Evolutionary conservation across 2,113 vertebrate genomes (phyloP), one percentile per base, ranked within the genome.

Genomic region (Kryptolebias marmoratus): DNA sequence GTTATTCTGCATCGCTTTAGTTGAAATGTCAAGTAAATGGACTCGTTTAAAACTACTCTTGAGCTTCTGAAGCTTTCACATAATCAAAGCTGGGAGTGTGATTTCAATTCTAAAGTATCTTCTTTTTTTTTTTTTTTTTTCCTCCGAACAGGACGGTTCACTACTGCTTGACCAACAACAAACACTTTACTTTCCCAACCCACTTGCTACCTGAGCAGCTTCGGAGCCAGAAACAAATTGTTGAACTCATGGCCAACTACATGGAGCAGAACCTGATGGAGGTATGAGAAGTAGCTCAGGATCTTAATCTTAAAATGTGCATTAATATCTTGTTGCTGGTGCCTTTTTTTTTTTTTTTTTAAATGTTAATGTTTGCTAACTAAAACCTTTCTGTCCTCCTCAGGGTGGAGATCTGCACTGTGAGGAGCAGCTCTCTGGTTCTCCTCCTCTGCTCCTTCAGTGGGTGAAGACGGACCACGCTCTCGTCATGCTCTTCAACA

Each of bases 241-340:
- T 99, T 48, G 93, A 93, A 42, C 96, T 97, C 61, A 98, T 99
- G 57, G 93, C 97, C 0, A 96, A 96, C 77, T 99, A 99, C 87
- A 99, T 99, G 98, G 97, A 98, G 62, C 95, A 97, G 83, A 96
- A 96, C 83, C 95, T 99, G 28, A 96, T 99, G 97, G 97, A 98
- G 96, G 98, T 96, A 71, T 47, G 60, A 16, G 32, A 42, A 54
- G 28, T 27, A 10, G 5, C 5, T 42, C 39, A 10, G 39, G 39
- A 10, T 5, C 39, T 42, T 6, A 42, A 4, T 42, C 5, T 42
- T 42, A 5, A 36, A 36, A 36, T 36, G 32, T 36, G 7, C 32
- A 3, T 36, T 36, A 7, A 7, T n/a, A n/a, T 36, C 6, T 36
- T 36, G 3, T 36, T 36, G 6, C 6, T 6, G 32, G 32, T 36